Percentiles rank a stretch among this genome's conserved stretches.
Evolutionary conservation across 2,888 invertebrate genomes (phyloP).

Genomic region (Hirtodrosophila confusa): DNA sequence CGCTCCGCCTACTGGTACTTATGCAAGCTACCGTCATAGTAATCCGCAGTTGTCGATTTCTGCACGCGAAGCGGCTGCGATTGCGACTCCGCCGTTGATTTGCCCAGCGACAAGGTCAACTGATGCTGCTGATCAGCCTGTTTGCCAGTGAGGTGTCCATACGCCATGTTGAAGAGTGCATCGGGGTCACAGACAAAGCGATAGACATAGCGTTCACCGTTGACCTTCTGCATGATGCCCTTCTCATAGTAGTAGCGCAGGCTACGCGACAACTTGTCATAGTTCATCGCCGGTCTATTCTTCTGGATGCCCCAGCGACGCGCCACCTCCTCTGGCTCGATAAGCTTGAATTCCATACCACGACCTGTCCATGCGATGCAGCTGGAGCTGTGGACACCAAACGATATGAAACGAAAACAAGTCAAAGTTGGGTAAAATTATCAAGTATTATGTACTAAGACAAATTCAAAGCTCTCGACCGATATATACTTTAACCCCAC

Average conservation of each 20-base stretch:
- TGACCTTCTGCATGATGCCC: conserved; percentile 99
- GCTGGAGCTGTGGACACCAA: conserved; percentile 86
- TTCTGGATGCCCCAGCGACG: conserved; percentile 98
- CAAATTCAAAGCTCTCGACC: no score
- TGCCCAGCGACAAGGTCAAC: conserved; percentile 62
- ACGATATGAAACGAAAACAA: background rate
- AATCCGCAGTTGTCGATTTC: conserved; percentile 56
- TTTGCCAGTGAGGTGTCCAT: conserved; percentile 82
- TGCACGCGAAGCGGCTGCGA: conserved; percentile 62
- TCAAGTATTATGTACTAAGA: no score
- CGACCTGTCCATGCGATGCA: conserved; percentile 98
- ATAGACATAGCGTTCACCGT: conserved; percentile 97
- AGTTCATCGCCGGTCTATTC: conserved; percentile 98
- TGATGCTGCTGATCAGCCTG: conserved; percentile 64
- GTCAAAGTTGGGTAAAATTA: no score
- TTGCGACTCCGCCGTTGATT: conserved; percentile 58
- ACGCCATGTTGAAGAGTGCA: conserved; percentile 93
- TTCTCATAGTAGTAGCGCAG: conserved; percentile 98
- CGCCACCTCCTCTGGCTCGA: conserved; percentile 98
- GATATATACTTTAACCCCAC: no score
- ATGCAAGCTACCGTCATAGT: conserved; percentile 69
- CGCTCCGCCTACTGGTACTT: conserved; percentile 64
- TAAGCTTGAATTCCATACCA: conserved; percentile 97
- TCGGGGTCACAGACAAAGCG: conserved; percentile 98
- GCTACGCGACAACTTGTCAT: conserved; percentile 96